Conservation (phyloP, 92 coral and sea anemone species). For the Zoanthus sociatus region DNA sequence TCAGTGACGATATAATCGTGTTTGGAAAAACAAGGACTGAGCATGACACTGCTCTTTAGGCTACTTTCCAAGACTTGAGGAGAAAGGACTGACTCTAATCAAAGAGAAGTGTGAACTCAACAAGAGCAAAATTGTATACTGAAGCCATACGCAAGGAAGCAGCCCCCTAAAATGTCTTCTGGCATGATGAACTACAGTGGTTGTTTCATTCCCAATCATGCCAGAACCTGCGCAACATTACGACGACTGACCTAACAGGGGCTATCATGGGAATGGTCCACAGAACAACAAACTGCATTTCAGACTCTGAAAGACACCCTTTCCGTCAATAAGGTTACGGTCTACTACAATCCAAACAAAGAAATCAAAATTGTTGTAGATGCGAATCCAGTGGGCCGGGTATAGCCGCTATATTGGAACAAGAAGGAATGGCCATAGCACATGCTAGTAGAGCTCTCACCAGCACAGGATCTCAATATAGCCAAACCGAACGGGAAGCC, state of each 20-base stretch:
- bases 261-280: too few relatives aligned
- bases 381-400: background rate
- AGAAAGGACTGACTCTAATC: slow-evolving; percentile 29
- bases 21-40: too few relatives aligned
- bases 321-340: slow-evolving; percentile 39
- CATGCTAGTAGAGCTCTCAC: background rate
- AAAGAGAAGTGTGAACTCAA: background rate
- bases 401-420: background rate
- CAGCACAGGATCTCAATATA: background rate
- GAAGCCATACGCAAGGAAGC: background rate
- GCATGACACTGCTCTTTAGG: too few relatives aligned
- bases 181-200: slow-evolving; percentile 75
- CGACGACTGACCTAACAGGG: slow-evolving; percentile 62
- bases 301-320: slow-evolving; percentile 1
- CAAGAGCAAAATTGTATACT: background rate
- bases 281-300: background rate
- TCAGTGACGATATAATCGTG: too few relatives aligned
- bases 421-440: slow-evolving; percentile 4
- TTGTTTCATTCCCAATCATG: slow-evolving; percentile 69
- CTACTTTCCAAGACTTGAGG: background rate
- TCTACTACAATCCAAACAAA: background rate
- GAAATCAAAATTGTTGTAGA: slow-evolving; percentile 41
- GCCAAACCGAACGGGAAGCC: background rate
- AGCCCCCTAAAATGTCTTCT: slow-evolving; percentile 2
- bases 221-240: slow-evolving; percentile 67